Base-by-base conservation (phyloP, 1,140 invertebrate species). In the Ips typographus region DNA sequence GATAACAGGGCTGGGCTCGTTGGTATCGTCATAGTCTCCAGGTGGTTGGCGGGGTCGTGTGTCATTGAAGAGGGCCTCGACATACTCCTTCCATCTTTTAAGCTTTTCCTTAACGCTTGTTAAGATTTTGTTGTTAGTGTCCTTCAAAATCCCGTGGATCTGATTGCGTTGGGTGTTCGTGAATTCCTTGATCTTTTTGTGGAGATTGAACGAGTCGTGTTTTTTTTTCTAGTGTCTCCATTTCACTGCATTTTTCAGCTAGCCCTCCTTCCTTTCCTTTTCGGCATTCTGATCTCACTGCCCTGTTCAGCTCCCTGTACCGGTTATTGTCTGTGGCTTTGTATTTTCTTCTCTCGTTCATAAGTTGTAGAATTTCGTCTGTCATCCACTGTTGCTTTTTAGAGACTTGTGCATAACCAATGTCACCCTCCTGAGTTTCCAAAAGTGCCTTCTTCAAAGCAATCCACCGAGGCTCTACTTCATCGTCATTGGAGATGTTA, bases 221-320 rank as follows among this genome's bases (percentile, higher is more conserved):
- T 61, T 61, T 1, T 61, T 44, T 61, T 61, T n/a, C 8, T 5
- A 61, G 61, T 52, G 22, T 4, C 7, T 63, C 61, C 41, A 63
- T 63, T 52, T 63, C 61, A 52, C 47, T 51, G 61, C 1, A 63
- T 52, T 62, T 63, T 52, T 63, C 61, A 63, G 61, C 41, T 52
- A 63, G 41, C 61, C 61, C 61, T 39, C 47, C 42, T 52, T 63
- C 44, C 47, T 63, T 63, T 63, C 1, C 41, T n/a, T 63, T 52
- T 52, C 37, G 37, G 40, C 40, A 44, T 44, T 61, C 40, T 36
- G 37, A 47, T 44, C 59, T 61, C 8, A 39, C 59, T 1, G 37
- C n/a, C n/a, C n/a, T n/a, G n/a, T 61, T 61, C n/a, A 47, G 59
- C 36, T 61, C 37, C 7, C 37, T 61, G 37, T 44, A 44, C 7